A percentile compares a stretch with the other conserved stretches of the same genome.
phyloP scores from a whole-genome alignment of 2,113 vertebrate species.

The Anoplopoma fimbria region DNA sequence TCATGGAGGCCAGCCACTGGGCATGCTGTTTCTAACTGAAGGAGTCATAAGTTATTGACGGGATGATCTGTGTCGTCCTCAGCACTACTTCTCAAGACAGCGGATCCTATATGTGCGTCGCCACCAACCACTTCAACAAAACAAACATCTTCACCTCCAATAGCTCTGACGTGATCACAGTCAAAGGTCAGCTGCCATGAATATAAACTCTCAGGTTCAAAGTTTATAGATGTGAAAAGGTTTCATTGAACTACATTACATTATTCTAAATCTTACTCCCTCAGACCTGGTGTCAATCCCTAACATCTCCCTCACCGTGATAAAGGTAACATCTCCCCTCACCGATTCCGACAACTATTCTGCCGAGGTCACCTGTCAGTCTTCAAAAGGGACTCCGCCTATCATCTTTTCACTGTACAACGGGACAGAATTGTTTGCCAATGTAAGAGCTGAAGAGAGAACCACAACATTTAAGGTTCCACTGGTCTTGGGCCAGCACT shows the following conservation, averaged over 20 bases:
- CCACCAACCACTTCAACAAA: conserved; percentile 59
- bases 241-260: conserved; percentile 1
- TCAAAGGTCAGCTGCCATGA: conserved; percentile 73
- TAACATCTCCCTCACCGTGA: conserved; percentile 65
- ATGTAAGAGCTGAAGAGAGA: neutral
- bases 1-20: neutral
- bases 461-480: conserved; percentile 51
- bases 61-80: conserved; percentile 13
- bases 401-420: conserved; percentile 73
- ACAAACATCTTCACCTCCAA: conserved; percentile 1
- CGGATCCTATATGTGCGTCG: conserved; percentile 72
- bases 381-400: conserved; percentile 57
- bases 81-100: conserved; percentile 65
- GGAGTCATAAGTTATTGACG: neutral
- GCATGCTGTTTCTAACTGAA: neutral
- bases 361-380: conserved; percentile 64
- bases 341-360: conserved; percentile 18
- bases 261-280: neutral
- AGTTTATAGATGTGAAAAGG: neutral
- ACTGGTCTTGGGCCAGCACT: conserved; percentile 43
- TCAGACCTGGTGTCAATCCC: conserved; percentile 73
- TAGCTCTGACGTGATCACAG: conserved; percentile 56
- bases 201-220: neutral
- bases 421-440: neutral
- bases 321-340: no score